Evolutionary conservation across 2,888 invertebrate species (phyloP), one percentile per base, ranked within the genome.

Genomic region (Drepana falcataria): DNA sequence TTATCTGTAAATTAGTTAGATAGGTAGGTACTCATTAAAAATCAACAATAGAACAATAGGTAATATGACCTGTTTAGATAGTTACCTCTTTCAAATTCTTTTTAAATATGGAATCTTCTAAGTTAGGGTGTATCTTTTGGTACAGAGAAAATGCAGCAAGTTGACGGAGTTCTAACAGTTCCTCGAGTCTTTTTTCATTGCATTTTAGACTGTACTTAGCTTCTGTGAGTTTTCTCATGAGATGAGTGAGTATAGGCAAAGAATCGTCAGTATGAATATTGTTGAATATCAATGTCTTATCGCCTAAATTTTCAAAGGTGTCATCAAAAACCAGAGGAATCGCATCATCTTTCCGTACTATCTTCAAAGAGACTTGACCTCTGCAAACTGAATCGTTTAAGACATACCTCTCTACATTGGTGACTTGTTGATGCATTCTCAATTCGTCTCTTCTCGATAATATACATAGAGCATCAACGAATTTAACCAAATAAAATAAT

Each of bases 301-400:
- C 72, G 33, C 67, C 69, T 6, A 77, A 56, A 34, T 64, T 69
- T 41, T 78, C 61, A 55, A 85, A 85, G 55, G 83, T 77, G n/a
- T 83, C 80, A 71, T 89, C 83, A 66, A 83, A 83, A n/a, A 76
- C 59, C 4, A 87, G 54, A 7, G 88, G 86, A 1, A 84, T 73
- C 2, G 81, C 82, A 62, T 87, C 86, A 63, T 81, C 80, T 49
- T 70, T 79, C 41, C 58, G 56, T 21, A 73, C 60, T 2, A 90
- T 66, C 71, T 77, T 82, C 21, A 91, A 63, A 52, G 48, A 64
- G 2, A 75, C 69, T 54, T 75, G 66, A 1, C 90, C 90, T 47
- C 55, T 71, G 51, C 82, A 82, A 1, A 55, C 48, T 6, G 52
- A 9, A 66, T 89, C 87, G 33, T 66, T 63, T 0, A 89, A 52